phyloP scores from a whole-genome alignment of 2,113 vertebrate species.

The Oxyruncus cristatus region DNA sequence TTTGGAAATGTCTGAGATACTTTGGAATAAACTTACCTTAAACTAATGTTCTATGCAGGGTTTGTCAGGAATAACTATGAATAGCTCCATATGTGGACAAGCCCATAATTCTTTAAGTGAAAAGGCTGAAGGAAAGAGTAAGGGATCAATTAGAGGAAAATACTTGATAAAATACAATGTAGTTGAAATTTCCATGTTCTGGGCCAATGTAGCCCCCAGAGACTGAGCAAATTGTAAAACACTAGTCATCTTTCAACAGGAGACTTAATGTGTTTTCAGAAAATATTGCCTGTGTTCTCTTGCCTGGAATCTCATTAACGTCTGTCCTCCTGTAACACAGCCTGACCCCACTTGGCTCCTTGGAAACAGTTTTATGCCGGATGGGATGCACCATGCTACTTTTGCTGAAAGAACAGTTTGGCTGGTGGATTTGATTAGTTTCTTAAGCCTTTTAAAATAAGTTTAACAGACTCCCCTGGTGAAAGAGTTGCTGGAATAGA shows the following conservation, averaged over 20 bases:
- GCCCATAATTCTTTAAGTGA: not conserved
- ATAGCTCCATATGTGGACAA: slow-evolving; percentile 28
- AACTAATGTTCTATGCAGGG: not conserved
- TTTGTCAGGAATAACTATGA: slow-evolving; percentile 30
- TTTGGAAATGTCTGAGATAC: slow-evolving; percentile 6
- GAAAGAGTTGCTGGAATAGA: not conserved
- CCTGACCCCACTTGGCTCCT: slow-evolving; percentile 17
- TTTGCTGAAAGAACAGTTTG: slow-evolving; percentile 11
- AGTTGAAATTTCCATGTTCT: slow-evolving; percentile 42
- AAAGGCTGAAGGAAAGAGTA: slow-evolving; percentile 37
- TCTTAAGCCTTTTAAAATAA: slow-evolving; percentile 11
- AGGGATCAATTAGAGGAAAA: slow-evolving; percentile 48
- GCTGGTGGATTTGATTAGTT: not conserved
- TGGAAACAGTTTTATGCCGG: not conserved
- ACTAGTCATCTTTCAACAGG: slow-evolving; percentile 48
- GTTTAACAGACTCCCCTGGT: slow-evolving; percentile 3
- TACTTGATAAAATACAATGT: slow-evolving; percentile 31
- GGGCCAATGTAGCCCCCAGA: slow-evolving; percentile 24
- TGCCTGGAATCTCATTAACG: slow-evolving; percentile 45
- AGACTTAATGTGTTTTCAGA: slow-evolving; percentile 46
- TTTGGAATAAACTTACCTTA: not conserved
- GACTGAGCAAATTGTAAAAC: slow-evolving; percentile 19
- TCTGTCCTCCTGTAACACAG: slow-evolving; percentile 41
- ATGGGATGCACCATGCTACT: not conserved
- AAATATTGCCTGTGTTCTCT: slow-evolving; percentile 48